Conservation (phyloP, 2,797 vertebrate species). For the Phoeniculus purpureus region DNA sequence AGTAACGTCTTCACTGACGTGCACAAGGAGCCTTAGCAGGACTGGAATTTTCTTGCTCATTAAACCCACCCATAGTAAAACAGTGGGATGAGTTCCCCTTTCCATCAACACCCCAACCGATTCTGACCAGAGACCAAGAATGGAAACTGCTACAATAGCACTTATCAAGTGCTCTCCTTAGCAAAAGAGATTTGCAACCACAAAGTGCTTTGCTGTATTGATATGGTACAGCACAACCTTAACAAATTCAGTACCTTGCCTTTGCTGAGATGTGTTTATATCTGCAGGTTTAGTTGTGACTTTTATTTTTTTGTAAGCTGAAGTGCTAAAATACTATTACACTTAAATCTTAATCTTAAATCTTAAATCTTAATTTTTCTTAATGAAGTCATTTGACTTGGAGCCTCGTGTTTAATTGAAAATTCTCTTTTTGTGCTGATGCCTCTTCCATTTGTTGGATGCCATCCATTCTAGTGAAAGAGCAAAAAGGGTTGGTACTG, state of each 20-base stretch:
- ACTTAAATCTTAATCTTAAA: not conserved
- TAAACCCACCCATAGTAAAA: not conserved
- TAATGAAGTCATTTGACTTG: not conserved
- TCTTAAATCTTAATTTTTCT: not conserved
- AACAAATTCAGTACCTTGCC: not conserved
- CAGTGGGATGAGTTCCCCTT: not conserved
- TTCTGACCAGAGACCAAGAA: not conserved
- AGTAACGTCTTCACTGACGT: not conserved
- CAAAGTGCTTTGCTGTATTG: constrained; percentile 45
- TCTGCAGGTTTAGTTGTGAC: not conserved
- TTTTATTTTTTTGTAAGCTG: not conserved
- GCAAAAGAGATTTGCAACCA: not conserved
- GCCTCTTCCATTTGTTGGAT: not conserved
- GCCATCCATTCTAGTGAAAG: not conserved
- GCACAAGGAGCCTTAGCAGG: not conserved
- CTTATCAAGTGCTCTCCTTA: not conserved
- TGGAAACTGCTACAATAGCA: not conserved
- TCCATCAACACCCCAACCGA: fast-evolving
- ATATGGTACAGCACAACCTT: not conserved
- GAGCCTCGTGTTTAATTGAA: constrained; percentile 26
- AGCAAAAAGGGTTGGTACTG: constrained; percentile 3
- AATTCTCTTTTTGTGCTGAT: constrained; percentile 21
- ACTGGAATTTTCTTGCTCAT: not conserved
- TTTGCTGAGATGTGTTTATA: not conserved
- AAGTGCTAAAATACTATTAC: not conserved